These are phyloP conservation scores for Hyla sarda DNA, from an alignment of 2,113 vertebrate species.

Conservation along the genomic window DNA sequence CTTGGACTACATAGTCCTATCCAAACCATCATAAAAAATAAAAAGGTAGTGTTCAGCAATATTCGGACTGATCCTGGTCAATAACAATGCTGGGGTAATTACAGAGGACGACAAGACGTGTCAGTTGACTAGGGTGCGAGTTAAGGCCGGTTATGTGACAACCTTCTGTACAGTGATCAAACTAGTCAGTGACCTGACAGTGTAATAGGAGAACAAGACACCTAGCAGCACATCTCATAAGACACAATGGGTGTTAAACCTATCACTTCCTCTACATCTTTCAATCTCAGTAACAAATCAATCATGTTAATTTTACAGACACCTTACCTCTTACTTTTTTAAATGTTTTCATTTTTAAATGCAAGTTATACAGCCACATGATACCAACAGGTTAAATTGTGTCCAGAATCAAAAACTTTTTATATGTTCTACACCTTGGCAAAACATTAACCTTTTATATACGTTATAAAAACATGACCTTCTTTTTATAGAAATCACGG, in stretches of 20 bases:
- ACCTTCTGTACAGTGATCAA: neutral
- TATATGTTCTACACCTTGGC: too few relatives aligned
- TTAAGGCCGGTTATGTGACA: neutral
- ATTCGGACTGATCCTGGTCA: neutral
- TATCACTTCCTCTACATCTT: neutral
- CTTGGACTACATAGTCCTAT: neutral
- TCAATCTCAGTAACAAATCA: too few relatives aligned
- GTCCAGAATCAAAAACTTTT: too few relatives aligned
- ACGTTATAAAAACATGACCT: too few relatives aligned
- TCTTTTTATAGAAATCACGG: too few relatives aligned
- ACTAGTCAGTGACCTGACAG: neutral
- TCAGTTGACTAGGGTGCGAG: neutral
- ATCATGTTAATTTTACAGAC: too few relatives aligned
- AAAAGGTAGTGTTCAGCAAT: neutral
- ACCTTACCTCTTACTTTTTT: neutral
- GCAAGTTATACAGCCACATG: neutral
- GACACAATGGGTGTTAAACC: neutral
- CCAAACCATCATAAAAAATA: neutral
- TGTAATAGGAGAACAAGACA: neutral
- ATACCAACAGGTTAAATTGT: neutral
- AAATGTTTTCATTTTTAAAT: too few relatives aligned
- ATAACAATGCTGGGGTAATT: neutral
- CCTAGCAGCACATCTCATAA: neutral
- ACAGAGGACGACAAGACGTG: neutral
- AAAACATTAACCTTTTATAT: too few relatives aligned